These are phyloP conservation scores for Apodemus agrarius DNA, from an alignment of 2,797 vertebrate genomes.

Conservation along the genomic window DNA sequence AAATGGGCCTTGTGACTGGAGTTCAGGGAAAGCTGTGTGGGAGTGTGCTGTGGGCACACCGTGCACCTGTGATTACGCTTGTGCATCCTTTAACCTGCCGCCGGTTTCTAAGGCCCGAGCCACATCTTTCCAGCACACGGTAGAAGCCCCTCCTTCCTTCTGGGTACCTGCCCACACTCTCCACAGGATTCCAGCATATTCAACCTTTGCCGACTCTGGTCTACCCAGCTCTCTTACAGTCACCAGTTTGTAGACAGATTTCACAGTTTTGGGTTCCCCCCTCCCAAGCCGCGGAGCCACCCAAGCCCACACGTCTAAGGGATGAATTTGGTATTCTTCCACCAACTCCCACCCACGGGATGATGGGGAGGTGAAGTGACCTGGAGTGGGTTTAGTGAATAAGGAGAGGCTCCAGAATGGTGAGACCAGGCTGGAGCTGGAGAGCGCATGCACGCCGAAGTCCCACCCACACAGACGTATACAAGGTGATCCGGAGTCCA, in stretches of 20 bases:
- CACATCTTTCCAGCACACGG: conserved; percentile 74
- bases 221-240: neutral
- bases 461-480: neutral
- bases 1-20: conserved; percentile 80
- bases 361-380: too few relatives aligned
- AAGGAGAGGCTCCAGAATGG: neutral
- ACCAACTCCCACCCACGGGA: neutral
- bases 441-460: neutral
- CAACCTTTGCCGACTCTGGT: neutral
- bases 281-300: neutral
- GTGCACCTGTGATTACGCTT: conserved; percentile 35
- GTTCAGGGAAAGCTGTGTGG: conserved; percentile 72
- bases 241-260: neutral
- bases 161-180: neutral
- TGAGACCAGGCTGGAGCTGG: neutral
- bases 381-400: neutral
- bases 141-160: conserved; percentile 64
- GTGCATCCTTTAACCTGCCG: conserved; percentile 81
- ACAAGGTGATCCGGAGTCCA: too few relatives aligned
- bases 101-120: conserved; percentile 72
- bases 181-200: neutral
- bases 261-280: neutral
- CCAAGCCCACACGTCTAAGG: neutral
- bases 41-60: conserved; percentile 48
- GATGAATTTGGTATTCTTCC: neutral